Percentiles rank a stretch among this genome's conserved stretches.
phyloP scores from a whole-genome alignment of 2,888 invertebrate genomes.

The Meganola albula region DNA sequence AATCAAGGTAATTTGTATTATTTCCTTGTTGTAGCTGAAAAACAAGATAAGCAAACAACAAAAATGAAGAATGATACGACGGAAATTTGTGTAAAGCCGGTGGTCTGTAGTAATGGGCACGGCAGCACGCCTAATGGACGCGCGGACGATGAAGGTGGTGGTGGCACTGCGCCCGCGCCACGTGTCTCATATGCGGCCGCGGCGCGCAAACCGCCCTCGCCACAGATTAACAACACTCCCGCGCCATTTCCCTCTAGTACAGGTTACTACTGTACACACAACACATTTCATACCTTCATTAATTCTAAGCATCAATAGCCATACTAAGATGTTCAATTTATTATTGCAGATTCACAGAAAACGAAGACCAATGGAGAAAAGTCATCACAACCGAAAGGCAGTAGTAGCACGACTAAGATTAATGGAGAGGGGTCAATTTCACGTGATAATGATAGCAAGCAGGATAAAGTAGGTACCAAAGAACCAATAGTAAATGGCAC shows the following conservation, averaged over 20 bases:
- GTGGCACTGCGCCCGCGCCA: slow-evolving; percentile 42
- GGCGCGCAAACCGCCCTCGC: slow-evolving; percentile 62
- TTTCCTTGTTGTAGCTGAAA: slow-evolving; percentile 54
- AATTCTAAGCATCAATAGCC: not conserved
- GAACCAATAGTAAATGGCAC: slow-evolving; percentile 67
- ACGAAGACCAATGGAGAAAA: slow-evolving; percentile 51
- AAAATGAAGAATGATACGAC: slow-evolving; percentile 71
- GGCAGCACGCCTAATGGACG: slow-evolving; percentile 63
- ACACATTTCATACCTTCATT: not conserved
- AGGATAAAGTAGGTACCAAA: slow-evolving; percentile 64
- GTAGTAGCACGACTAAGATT: slow-evolving; percentile 42
- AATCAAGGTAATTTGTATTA: slow-evolving; percentile 23
- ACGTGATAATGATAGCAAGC: slow-evolving; percentile 47
- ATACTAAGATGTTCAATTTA: slow-evolving; percentile 1
- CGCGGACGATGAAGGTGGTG: slow-evolving; percentile 67
- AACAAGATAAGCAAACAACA: slow-evolving; percentile 52
- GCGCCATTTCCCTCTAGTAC: slow-evolving; percentile 54
- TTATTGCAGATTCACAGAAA: slow-evolving; percentile 56
- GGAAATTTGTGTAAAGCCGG: slow-evolving; percentile 46
- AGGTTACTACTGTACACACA: slow-evolving; percentile 39
- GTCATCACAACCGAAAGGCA: slow-evolving; percentile 43
- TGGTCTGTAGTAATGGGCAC: slow-evolving; percentile 64
- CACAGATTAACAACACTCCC: slow-evolving; percentile 51
- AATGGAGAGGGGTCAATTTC: slow-evolving; percentile 55
- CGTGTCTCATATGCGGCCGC: slow-evolving; percentile 69